Base-by-base conservation (phyloP, 1,140 invertebrate species). In the Scaptomyza graminum region DNA sequence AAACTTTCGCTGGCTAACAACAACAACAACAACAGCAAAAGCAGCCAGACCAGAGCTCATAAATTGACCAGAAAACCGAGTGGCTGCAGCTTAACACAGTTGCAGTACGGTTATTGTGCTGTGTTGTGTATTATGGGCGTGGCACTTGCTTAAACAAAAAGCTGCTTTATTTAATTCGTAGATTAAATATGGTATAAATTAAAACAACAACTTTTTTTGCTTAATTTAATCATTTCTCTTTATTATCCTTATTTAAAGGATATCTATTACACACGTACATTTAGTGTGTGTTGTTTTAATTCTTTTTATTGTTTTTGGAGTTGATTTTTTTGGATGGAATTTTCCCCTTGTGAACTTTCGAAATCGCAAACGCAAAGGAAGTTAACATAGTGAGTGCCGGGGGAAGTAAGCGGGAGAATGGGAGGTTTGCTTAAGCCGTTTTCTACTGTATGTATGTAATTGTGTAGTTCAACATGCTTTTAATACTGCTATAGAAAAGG, bases 11-110 rank as follows among this genome's bases (percentile, higher is more conserved):
- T 51, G 28, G 52, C 43, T 8, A 46, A 18, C 43, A 15, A n/a
- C 47, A 46, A 18, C 43, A 15, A n/a, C 47, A 44, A 11, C 39
- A 43, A 16, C 28, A 51, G 49, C 39, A 44, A 6, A 18, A 51
- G 13, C 41, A 22, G 6, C 37, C 7, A 39, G 16, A 47, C 52
- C 56, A 49, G 31, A 34, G 68, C 57, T 56, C 73, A 75, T 72
- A 75, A 72, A 75, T 75, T 75, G 68, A 72, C 68, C 68, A 65
- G 73, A 75, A 68, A 62, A 51, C 57, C 57, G 41, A 73, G 52
- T 50, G 25, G 47, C 39, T 44, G 34, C 46, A 25, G 46, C 52
- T 31, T 31, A 6, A 7, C 28, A 31, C 28, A 31, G 28, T 31
- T 34, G 31, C 28, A 12, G 11, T 43, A n/a, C 39, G 12, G 31